Evolutionary conservation across 2,113 vertebrate species (phyloP).

Genomic region (Cyphomyrus discorhynchus): DNA sequence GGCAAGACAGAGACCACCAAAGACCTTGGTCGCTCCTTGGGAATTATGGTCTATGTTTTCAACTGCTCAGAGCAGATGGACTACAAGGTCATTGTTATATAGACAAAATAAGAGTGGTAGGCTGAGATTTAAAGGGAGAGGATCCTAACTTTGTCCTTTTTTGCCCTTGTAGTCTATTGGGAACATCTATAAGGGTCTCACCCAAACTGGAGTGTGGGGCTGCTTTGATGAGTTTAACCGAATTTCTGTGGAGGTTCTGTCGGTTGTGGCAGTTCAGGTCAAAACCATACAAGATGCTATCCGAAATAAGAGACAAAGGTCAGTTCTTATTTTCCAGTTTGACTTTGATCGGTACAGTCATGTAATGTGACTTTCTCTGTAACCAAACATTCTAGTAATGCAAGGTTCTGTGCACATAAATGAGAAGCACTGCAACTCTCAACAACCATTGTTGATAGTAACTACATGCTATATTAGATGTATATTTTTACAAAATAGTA

Average conservation of each 20-base stretch:
- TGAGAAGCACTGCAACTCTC: neutral
- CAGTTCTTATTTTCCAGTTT: neutral
- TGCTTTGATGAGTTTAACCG: conserved; percentile 68
- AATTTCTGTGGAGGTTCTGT: conserved; percentile 65
- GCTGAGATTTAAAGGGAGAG: neutral
- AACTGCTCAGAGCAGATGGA: conserved; percentile 75
- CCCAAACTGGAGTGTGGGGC: conserved; percentile 61
- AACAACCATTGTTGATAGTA: neutral
- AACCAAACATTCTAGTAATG: neutral
- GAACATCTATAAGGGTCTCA: conserved; percentile 66
- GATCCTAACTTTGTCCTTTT: neutral
- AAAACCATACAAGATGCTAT: conserved; percentile 64
- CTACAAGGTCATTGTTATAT: conserved; percentile 54
- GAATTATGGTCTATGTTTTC: conserved; percentile 70
- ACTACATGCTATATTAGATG: neutral
- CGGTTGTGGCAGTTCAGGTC: conserved; percentile 62
- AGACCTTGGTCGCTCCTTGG: conserved; percentile 58
- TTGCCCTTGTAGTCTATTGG: conserved; percentile 51
- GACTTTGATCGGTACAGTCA: neutral
- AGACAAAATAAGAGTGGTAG: neutral
- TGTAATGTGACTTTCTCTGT: neutral
- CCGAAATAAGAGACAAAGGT: conserved; percentile 66
- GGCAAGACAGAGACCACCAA: conserved; percentile 69
- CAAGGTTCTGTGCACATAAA: neutral
- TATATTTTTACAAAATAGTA: neutral